Conservation (phyloP, 2,113 vertebrate genomes). For the Podarcis cretensis region DNA sequence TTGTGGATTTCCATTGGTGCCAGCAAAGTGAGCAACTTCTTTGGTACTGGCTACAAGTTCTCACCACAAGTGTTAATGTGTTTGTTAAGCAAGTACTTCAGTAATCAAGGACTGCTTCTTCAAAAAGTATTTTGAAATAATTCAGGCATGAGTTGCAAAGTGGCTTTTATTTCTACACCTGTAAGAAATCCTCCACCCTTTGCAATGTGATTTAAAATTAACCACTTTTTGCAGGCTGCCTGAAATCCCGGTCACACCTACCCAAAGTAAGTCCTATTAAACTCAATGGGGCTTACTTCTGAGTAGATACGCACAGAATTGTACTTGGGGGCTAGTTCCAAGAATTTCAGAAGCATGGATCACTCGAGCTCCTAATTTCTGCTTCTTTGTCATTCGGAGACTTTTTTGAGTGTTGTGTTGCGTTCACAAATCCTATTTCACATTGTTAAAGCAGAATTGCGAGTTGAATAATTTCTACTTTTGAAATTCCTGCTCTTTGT, state of each 20-base stretch:
- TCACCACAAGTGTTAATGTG: slow-evolving; percentile 22
- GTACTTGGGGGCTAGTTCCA: background rate
- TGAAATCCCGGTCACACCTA: background rate
- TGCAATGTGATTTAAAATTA: background rate
- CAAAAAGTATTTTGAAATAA: slow-evolving; percentile 21
- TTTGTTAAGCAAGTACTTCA: slow-evolving; percentile 30
- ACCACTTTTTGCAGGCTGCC: background rate
- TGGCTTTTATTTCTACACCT: background rate
- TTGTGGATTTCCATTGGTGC: slow-evolving; percentile 24
- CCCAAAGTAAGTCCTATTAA: background rate
- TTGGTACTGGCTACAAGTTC: slow-evolving; percentile 13
- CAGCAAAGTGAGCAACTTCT: slow-evolving; percentile 16
- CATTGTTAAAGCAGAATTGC: background rate
- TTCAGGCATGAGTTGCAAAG: background rate
- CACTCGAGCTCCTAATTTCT: background rate
- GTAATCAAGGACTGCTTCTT: slow-evolving; percentile 2
- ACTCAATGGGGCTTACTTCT: background rate
- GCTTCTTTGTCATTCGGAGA: background rate
- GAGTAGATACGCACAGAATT: background rate
- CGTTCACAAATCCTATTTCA: background rate
- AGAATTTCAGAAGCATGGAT: background rate
- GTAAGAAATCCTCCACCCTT: background rate
- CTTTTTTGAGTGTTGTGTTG: background rate
- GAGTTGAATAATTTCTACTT: background rate
- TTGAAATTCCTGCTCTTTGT: background rate